Conservation (phyloP, 2,113 vertebrate genomes). For the Garra rufa region DNA sequence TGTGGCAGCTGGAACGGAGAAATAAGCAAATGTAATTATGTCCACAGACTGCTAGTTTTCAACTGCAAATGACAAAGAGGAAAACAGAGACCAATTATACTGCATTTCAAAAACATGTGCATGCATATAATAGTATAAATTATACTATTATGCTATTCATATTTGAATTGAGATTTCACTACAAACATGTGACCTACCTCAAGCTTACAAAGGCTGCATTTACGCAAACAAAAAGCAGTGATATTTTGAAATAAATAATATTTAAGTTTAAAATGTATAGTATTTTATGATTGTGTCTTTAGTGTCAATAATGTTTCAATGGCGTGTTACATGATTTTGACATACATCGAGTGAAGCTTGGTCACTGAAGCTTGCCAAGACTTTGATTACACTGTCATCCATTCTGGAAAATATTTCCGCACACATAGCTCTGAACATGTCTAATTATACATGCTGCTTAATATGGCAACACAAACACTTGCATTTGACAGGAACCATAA, state of each 20-base stretch:
- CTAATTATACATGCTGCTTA: background rate
- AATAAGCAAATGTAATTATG: background rate
- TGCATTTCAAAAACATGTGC: background rate
- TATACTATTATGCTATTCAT: background rate
- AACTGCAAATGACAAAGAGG: background rate
- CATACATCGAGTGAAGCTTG: background rate
- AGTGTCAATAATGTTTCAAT: no score
- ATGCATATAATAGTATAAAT: background rate
- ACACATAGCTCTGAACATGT: background rate
- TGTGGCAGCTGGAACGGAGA: background rate
- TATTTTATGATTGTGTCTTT: background rate
- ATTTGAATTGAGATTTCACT: background rate
- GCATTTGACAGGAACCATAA: background rate
- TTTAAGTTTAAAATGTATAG: background rate
- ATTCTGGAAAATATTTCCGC: background rate
- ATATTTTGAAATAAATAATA: background rate
- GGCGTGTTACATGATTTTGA: background rate
- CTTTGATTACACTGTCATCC: background rate
- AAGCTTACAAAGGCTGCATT: background rate
- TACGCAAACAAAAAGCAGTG: background rate
- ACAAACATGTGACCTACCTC: background rate
- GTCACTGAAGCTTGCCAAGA: background rate
- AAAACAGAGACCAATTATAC: background rate
- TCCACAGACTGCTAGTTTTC: background rate
- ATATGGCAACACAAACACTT: slow-evolving; percentile 5